These are phyloP conservation scores for Aurelia coerulea DNA, from an alignment of 30 jellyfish, hydroid and myxozoan genomes.

Conservation along the genomic window DNA sequence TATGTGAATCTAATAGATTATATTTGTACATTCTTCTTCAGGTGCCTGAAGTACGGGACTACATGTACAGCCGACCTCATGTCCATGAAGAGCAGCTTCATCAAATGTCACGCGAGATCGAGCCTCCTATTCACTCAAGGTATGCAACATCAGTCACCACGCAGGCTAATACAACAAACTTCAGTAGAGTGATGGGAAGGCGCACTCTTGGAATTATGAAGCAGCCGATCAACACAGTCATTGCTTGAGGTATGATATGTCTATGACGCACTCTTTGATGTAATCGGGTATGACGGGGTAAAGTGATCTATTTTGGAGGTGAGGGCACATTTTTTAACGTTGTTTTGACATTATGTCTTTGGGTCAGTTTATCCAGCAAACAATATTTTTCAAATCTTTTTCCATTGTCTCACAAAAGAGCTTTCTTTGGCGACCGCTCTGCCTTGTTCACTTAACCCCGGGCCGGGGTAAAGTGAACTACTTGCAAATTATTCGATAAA, in stretches of 20 bases:
- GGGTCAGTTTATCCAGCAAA: too few species aligned
- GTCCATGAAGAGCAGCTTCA: conserved; percentile 93
- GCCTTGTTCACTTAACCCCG: too few species aligned
- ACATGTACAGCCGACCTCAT: conserved; percentile 76
- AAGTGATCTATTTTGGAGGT: too few species aligned
- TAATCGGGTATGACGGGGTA: too few species aligned
- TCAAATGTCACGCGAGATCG: conserved; percentile 89
- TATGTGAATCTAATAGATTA: too few species aligned
- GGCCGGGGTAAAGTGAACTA: too few species aligned
- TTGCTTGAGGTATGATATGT: conserved; percentile 39
- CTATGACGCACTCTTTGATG: not conserved
- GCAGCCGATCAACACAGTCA: conserved; percentile 9
- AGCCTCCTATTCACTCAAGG: conserved; percentile 84
- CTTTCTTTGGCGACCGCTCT: too few species aligned
- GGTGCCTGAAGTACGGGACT: conserved; percentile 91
- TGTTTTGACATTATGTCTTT: too few species aligned
- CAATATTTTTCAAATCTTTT: too few species aligned
- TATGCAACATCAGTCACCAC: conserved; percentile 40
- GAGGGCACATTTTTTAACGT: too few species aligned
- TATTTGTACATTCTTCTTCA: not conserved
- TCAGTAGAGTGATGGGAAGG: conserved; percentile 63
- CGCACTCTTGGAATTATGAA: conserved; percentile 69
- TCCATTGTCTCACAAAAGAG: too few species aligned
- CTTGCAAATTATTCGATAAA: too few species aligned
- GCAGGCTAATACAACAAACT: conserved; percentile 33